Conservation (phyloP, 2,113 vertebrate species). For the Festucalex cinctus region DNA sequence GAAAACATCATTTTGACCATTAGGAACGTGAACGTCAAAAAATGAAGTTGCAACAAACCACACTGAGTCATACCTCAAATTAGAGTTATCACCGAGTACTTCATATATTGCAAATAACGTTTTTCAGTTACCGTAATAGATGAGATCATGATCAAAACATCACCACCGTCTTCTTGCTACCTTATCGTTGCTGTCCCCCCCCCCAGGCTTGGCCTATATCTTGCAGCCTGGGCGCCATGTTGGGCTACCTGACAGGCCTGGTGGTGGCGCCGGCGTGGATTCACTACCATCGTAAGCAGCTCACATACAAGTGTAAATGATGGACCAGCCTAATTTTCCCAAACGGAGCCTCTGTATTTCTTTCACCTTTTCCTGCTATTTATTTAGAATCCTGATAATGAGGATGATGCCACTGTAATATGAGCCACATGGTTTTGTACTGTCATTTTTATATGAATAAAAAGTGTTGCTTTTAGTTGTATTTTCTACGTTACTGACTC, state of each 20-base stretch:
- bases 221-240: constrained; percentile 88
- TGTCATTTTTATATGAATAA: not conserved
- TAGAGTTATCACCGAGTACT: too few relatives aligned
- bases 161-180: not conserved
- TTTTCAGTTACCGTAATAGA: not conserved
- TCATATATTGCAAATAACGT: not conserved
- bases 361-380: constrained; percentile 38
- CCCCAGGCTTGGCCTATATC: constrained; percentile 98
- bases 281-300: constrained; percentile 91
- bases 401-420: not conserved
- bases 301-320: constrained; percentile 93
- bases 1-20: too few relatives aligned
- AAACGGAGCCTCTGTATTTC: constrained; percentile 3
- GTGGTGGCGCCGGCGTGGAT: constrained; percentile 89
- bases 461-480: not conserved
- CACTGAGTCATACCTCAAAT: too few relatives aligned
- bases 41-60: too few relatives aligned
- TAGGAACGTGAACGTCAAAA: too few relatives aligned
- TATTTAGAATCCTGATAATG: constrained; percentile 29
- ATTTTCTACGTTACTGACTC: not conserved
- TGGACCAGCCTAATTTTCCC: not conserved
- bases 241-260: constrained; percentile 86
- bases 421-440: not conserved
- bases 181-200: constrained; percentile 5
- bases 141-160: too few relatives aligned